Evolutionary conservation across 2,113 vertebrate species (phyloP).

Genomic region (Stictonetta naevosa): DNA sequence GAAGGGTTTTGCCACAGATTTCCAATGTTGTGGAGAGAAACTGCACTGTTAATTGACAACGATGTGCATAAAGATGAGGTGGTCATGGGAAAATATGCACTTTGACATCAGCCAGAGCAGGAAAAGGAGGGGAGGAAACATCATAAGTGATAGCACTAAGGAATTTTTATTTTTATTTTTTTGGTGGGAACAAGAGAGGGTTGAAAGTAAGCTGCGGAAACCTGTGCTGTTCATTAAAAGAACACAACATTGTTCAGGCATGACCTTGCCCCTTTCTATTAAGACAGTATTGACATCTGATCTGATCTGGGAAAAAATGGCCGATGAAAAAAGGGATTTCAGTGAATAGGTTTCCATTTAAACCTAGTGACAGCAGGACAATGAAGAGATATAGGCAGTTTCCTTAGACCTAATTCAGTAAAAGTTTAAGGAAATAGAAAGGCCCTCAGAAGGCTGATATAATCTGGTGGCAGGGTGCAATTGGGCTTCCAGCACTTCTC

Average conservation of each 20-base stretch:
- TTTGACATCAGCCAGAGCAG: background rate
- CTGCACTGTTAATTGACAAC: background rate
- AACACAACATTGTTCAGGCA: background rate
- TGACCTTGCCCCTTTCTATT: background rate
- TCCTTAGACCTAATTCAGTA: background rate
- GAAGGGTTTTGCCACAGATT: background rate
- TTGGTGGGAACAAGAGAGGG: background rate
- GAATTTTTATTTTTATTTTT: background rate
- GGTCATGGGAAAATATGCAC: background rate
- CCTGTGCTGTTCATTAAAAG: background rate
- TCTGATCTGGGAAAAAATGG: background rate
- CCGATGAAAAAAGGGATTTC: constrained; percentile 8
- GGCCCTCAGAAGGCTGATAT: background rate
- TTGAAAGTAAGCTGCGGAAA: background rate
- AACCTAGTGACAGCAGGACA: constrained; percentile 18
- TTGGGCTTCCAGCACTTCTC: rapidly evolving
- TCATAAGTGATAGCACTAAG: background rate
- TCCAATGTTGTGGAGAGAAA: background rate
- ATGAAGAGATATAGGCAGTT: background rate
- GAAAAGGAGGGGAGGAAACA: background rate
- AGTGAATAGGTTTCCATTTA: background rate
- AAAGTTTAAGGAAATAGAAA: constrained; percentile 23
- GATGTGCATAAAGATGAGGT: background rate
- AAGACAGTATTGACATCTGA: constrained; percentile 4
- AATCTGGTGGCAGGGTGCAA: background rate